A percentile compares a stretch with the other conserved stretches of the same genome.
phyloP scores from a whole-genome alignment of 1,140 invertebrate genomes.

The Lepeophtheirus salmonis region DNA sequence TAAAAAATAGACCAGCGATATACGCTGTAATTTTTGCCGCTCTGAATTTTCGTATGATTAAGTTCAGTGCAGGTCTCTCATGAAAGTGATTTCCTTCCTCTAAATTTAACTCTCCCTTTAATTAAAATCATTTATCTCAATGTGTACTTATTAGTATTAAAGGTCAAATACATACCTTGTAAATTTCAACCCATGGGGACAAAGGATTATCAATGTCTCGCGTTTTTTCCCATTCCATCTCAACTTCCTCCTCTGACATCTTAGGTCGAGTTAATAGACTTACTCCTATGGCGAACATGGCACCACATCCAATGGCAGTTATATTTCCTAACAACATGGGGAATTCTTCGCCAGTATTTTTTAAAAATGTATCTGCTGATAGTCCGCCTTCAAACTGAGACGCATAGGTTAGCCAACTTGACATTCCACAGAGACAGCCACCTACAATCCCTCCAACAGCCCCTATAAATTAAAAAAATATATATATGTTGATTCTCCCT shows the following conservation, averaged over 20 bases:
- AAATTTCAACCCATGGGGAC: slow-evolving; percentile 28
- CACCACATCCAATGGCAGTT: slow-evolving; percentile 27
- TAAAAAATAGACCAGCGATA: slow-evolving; percentile 13
- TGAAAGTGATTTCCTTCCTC: slow-evolving; percentile 14
- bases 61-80: slow-evolving; percentile 15
- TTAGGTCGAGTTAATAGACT: slow-evolving; percentile 21
- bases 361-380: slow-evolving; percentile 23
- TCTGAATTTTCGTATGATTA: slow-evolving; percentile 14
- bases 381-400: slow-evolving; percentile 26
- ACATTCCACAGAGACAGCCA: slow-evolving; percentile 26
- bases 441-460: slow-evolving; percentile 27
- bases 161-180: not conserved
- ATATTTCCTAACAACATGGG: slow-evolving; percentile 30
- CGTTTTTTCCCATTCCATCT: slow-evolving; percentile 30
- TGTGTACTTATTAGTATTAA: not conserved
- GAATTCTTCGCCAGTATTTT: slow-evolving; percentile 27
- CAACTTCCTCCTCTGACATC: slow-evolving; percentile 20
- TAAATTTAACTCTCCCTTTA: slow-evolving; percentile 7
- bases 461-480: not conserved
- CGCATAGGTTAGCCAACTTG: slow-evolving; percentile 27
- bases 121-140: not conserved
- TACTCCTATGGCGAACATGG: slow-evolving; percentile 25
- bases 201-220: slow-evolving; percentile 32
- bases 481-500: too few species aligned
- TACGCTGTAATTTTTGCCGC: slow-evolving; percentile 18